Conservation (phyloP, 2,797 vertebrate genomes). For the Todus mexicanus region DNA sequence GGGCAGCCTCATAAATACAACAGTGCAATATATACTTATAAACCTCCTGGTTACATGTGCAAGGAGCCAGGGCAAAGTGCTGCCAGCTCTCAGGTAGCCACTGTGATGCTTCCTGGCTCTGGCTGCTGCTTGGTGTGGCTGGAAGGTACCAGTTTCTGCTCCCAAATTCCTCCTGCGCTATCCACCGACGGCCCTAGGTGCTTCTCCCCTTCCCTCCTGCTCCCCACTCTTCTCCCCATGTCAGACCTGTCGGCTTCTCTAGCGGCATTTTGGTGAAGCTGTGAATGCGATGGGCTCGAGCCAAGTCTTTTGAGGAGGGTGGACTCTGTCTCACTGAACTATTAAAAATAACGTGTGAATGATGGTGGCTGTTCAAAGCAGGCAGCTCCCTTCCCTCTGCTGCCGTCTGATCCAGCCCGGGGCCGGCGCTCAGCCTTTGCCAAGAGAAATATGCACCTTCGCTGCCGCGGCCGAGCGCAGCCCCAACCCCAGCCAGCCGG, state of each 20-base stretch:
- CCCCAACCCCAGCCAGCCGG: not conserved
- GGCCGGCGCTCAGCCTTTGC: not conserved
- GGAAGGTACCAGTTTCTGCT: not conserved
- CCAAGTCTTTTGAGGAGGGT: conserved; percentile 49
- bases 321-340: conserved; percentile 56
- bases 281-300: not conserved
- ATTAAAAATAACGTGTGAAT: conserved; percentile 63
- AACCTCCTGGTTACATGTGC: accelerated
- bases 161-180: not conserved
- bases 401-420: not conserved
- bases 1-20: not conserved
- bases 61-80: not conserved
- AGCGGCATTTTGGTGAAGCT: not conserved
- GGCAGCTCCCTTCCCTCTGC: conserved; percentile 49
- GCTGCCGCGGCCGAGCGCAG: not conserved
- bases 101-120: accelerated
- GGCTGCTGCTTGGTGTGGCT: not conserved
- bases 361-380: conserved; percentile 58
- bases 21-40: not conserved
- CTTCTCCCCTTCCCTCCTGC: not conserved
- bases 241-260: not conserved
- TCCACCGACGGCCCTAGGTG: accelerated
- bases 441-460: conserved; percentile 61
- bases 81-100: not conserved
- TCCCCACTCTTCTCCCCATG: not conserved